phyloP scores from a whole-genome alignment of 1,140 invertebrate genomes.

The Leptonema lineaticorne region DNA sequence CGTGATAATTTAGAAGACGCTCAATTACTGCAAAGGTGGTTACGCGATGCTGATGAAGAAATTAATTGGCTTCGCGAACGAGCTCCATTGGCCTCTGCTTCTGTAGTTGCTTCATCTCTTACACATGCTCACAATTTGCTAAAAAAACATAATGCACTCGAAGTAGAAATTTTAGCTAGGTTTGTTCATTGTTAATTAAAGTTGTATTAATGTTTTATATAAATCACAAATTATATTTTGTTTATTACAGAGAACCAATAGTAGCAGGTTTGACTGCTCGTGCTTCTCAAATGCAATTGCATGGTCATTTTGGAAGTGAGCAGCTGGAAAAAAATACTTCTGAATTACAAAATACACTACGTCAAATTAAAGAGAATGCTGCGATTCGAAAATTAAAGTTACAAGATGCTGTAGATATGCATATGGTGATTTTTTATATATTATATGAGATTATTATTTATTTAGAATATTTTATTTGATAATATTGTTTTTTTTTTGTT shows the following conservation, averaged over 20 bases:
- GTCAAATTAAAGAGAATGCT: constrained; percentile 68
- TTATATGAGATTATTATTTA: background rate
- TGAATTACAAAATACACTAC: constrained; percentile 65
- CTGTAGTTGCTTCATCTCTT: constrained; percentile 65
- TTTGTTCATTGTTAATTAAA: constrained; percentile 27
- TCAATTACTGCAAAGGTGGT: constrained; percentile 79
- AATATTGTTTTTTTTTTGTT: constrained; percentile 25
- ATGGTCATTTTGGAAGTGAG: constrained; percentile 77
- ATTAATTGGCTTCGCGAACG: constrained; percentile 83
- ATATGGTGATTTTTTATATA: constrained; percentile 60
- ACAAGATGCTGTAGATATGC: constrained; percentile 80
- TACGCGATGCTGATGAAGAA: constrained; percentile 84
- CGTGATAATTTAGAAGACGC: constrained; percentile 89
- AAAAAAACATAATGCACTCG: constrained; percentile 90
- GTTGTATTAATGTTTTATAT: background rate
- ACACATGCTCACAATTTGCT: constrained; percentile 93
- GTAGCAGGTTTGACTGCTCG: constrained; percentile 69
- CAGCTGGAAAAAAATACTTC: constrained; percentile 68
- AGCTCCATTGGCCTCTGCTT: constrained; percentile 76
- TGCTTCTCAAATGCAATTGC: constrained; percentile 76
- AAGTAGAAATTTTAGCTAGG: constrained; percentile 71
- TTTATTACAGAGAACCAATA: constrained; percentile 72
- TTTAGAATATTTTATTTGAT: background rate
- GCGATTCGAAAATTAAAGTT: constrained; percentile 70
- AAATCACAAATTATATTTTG: background rate